Evolutionary conservation across 1,140 invertebrate species (phyloP).

Genomic region (Leguminivora glycinivorella): DNA sequence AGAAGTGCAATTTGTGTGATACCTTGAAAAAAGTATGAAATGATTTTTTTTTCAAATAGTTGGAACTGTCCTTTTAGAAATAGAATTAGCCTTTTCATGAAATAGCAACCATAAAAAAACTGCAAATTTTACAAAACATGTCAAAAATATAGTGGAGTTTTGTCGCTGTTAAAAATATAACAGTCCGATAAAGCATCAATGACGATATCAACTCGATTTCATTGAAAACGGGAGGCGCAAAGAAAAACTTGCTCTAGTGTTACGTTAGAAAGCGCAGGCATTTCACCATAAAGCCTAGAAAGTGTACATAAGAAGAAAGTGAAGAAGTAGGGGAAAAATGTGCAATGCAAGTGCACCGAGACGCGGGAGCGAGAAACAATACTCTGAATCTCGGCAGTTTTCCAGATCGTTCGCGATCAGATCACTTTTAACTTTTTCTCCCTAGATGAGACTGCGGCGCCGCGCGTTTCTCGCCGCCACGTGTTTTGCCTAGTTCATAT

Average conservation of each 20-base stretch:
- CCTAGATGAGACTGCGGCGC: slow-evolving; percentile 57
- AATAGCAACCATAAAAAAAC: not conserved
- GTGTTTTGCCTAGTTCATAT: slow-evolving; percentile 69
- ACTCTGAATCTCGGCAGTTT: slow-evolving; percentile 56
- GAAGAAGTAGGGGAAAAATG: slow-evolving; percentile 72
- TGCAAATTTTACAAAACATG: too few relatives aligned
- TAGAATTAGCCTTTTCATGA: too few relatives aligned
- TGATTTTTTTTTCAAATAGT: too few relatives aligned
- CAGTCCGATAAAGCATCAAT: slow-evolving; percentile 36
- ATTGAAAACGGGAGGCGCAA: slow-evolving; percentile 60
- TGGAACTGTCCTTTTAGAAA: too few relatives aligned
- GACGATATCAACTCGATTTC: slow-evolving; percentile 70
- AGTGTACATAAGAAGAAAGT: slow-evolving; percentile 78
- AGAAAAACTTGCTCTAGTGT: slow-evolving; percentile 76
- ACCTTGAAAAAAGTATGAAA: not conserved
- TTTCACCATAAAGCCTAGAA: slow-evolving; percentile 77
- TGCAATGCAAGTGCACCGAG: slow-evolving; percentile 57
- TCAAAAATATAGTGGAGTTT: too few relatives aligned
- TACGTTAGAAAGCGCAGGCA: slow-evolving; percentile 75
- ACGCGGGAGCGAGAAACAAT: slow-evolving; percentile 63
- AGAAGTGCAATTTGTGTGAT: not conserved
- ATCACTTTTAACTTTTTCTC: slow-evolving; percentile 74
- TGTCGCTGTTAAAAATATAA: not conserved
- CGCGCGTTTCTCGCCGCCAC: slow-evolving; percentile 61
- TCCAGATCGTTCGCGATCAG: slow-evolving; percentile 58